Evolutionary conservation across 2,888 invertebrate genomes (phyloP).

Genomic region (Calephelis perditalis): DNA sequence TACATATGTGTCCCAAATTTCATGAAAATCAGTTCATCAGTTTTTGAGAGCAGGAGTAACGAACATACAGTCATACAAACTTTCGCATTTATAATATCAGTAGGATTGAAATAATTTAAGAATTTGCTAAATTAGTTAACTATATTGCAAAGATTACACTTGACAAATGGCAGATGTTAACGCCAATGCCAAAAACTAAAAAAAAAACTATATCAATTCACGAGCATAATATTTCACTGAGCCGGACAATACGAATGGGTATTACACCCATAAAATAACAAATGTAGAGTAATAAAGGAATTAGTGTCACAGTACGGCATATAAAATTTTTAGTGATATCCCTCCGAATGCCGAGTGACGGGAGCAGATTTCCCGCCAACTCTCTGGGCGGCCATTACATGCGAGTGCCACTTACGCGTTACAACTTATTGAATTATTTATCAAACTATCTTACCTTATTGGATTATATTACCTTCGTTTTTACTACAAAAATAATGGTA

Average conservation of each 20-base stretch:
- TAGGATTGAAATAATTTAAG: too few relatives aligned
- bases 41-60: too few relatives aligned
- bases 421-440: slow-evolving; percentile 74
- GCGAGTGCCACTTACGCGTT: slow-evolving; percentile 72
- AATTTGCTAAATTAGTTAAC: too few relatives aligned
- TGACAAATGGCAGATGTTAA: too few relatives aligned
- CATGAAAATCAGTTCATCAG: too few relatives aligned
- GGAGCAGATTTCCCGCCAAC: slow-evolving; percentile 44
- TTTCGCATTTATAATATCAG: too few relatives aligned
- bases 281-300: slow-evolving; percentile 34
- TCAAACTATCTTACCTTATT: slow-evolving; percentile 67
- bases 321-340: slow-evolving; percentile 61
- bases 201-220: too few relatives aligned
- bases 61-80: too few relatives aligned
- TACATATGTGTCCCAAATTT: too few relatives aligned
- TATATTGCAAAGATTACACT: too few relatives aligned
- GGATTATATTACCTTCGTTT: slow-evolving; percentile 63
- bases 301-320: slow-evolving; percentile 45
- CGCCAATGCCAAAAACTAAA: too few relatives aligned
- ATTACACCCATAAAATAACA: slow-evolving; percentile 17
- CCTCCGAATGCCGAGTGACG: slow-evolving; percentile 40
- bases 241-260: slow-evolving; percentile 10
- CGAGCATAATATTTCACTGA: slow-evolving; percentile 5
- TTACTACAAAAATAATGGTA: slow-evolving; percentile 45
- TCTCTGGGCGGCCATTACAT: slow-evolving; percentile 62